A percentile compares a stretch with the other conserved stretches of the same genome.
These are phyloP conservation scores for Phycodurus eques DNA, from an alignment of 2,113 vertebrate species.

Conservation along the genomic window DNA sequence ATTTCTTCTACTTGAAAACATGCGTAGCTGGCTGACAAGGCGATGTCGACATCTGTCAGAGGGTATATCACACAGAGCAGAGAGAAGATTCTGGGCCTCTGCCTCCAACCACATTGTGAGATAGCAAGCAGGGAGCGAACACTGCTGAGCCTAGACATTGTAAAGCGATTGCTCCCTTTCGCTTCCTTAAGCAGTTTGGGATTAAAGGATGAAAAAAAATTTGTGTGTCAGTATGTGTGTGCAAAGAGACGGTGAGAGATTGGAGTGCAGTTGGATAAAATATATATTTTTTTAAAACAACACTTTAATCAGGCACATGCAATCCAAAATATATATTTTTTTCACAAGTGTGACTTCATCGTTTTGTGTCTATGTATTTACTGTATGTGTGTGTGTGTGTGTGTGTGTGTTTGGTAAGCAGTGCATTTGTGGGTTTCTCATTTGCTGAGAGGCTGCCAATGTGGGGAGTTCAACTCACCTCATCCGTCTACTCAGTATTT, in stretches of 20 bases:
- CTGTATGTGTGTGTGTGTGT: slow-evolving; percentile 13
- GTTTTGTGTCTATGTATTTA: slow-evolving; percentile 4
- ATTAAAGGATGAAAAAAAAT: slow-evolving; percentile 72
- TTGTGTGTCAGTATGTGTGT: slow-evolving; percentile 26
- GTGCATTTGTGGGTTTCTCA: slow-evolving; percentile 10
- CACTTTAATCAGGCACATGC: slow-evolving; percentile 12
- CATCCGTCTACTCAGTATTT: neutral
- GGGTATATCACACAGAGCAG: slow-evolving; percentile 32
- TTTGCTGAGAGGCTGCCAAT: slow-evolving; percentile 13
- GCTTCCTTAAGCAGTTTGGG: slow-evolving; percentile 72
- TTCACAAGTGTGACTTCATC: slow-evolving; percentile 12
- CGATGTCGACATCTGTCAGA: slow-evolving; percentile 45
- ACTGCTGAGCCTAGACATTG: slow-evolving; percentile 67
- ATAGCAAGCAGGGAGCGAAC: slow-evolving; percentile 56
- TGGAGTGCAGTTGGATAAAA: slow-evolving; percentile 39
- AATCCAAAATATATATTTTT: slow-evolving; percentile 20
- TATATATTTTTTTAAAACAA: neutral
- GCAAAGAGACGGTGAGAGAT: slow-evolving; percentile 19
- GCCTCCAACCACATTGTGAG: slow-evolving; percentile 55
- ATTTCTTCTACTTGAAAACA: slow-evolving; percentile 34
- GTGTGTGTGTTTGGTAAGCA: slow-evolving; percentile 2
- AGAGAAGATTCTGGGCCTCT: slow-evolving; percentile 33
- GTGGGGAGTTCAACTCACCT: neutral
- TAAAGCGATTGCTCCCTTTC: slow-evolving; percentile 72
- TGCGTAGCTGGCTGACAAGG: slow-evolving; percentile 37